A percentile compares a stretch with the other conserved stretches of the same genome.
These are phyloP conservation scores for Axea sp. DNA, from an alignment of 2,888 invertebrate genomes.

Conservation along the genomic window DNA sequence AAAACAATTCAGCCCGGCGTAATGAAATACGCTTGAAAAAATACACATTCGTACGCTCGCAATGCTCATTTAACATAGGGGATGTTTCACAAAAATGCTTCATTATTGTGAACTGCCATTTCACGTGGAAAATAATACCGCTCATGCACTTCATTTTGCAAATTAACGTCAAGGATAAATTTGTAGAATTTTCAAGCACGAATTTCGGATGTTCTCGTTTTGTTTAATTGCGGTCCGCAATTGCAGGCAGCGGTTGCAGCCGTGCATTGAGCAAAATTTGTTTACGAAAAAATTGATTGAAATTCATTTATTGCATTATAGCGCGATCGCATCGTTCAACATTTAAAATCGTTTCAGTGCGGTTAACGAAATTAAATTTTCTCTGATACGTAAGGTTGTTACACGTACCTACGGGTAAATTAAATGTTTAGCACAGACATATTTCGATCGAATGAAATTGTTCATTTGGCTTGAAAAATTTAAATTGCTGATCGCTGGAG, in stretches of 20 bases:
- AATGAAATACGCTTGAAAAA: slow-evolving; percentile 59
- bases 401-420: slow-evolving; percentile 12
- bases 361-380: slow-evolving; percentile 22
- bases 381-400: slow-evolving; percentile 7
- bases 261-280: slow-evolving; percentile 9
- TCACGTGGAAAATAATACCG: slow-evolving; percentile 55
- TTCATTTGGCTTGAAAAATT: no score
- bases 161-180: slow-evolving; percentile 60
- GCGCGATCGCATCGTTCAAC: slow-evolving; percentile 5
- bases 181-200: slow-evolving; percentile 45
- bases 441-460: no score
- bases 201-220: slow-evolving; percentile 38
- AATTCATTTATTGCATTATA: slow-evolving; percentile 49
- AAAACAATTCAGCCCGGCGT: no score
- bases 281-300: slow-evolving; percentile 51
- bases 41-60: slow-evolving; percentile 27
- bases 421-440: slow-evolving; percentile 9
- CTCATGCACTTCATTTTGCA: slow-evolving; percentile 51
- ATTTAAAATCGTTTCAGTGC: slow-evolving; percentile 13
- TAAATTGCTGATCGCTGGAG: no score
- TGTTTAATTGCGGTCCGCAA: slow-evolving; percentile 50
- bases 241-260: not conserved
- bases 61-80: slow-evolving; percentile 41
- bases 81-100: slow-evolving; percentile 52
- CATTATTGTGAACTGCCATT: slow-evolving; percentile 42